Evolutionary conservation across 1,140 invertebrate species (phyloP).

Genomic region (Eueides isabella): DNA sequence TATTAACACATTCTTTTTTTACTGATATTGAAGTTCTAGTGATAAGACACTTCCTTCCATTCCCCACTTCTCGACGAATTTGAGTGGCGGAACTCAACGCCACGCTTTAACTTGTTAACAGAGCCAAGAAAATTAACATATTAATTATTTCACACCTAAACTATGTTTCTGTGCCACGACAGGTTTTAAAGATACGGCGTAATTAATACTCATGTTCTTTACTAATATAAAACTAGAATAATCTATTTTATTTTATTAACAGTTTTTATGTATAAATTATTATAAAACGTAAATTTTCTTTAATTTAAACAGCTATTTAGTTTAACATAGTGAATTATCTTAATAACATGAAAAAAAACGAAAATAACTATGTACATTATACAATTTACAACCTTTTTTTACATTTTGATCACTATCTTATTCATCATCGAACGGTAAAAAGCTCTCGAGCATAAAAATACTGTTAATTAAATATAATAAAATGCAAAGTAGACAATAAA

Average conservation of each 20-base stretch:
- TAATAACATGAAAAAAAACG: background rate
- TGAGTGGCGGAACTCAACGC: too few relatives aligned
- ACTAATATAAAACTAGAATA: background rate
- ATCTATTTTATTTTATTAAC: background rate
- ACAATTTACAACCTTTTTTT: slow-evolving; percentile 15
- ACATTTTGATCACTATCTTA: slow-evolving; percentile 13
- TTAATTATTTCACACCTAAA: too few relatives aligned
- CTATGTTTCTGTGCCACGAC: too few relatives aligned
- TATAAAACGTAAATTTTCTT: background rate
- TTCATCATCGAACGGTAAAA: slow-evolving; percentile 16
- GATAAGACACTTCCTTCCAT: too few relatives aligned
- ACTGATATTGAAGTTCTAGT: too few relatives aligned
- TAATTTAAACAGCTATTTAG: background rate
- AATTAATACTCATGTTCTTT: background rate
- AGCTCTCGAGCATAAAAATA: slow-evolving; percentile 58
- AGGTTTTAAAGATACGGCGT: too few relatives aligned
- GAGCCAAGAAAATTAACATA: too few relatives aligned
- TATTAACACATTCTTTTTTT: too few relatives aligned
- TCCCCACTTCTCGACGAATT: too few relatives aligned
- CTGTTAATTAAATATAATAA: slow-evolving; percentile 76
- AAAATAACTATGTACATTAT: background rate
- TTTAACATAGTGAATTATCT: background rate
- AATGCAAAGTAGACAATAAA: slow-evolving; percentile 77
- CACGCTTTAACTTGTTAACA: too few relatives aligned
- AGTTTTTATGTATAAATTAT: background rate